A percentile compares a stretch with the other conserved stretches of the same genome.
Evolutionary conservation across 2,113 vertebrate genomes (phyloP).

Genomic region (Numida meleagris): DNA sequence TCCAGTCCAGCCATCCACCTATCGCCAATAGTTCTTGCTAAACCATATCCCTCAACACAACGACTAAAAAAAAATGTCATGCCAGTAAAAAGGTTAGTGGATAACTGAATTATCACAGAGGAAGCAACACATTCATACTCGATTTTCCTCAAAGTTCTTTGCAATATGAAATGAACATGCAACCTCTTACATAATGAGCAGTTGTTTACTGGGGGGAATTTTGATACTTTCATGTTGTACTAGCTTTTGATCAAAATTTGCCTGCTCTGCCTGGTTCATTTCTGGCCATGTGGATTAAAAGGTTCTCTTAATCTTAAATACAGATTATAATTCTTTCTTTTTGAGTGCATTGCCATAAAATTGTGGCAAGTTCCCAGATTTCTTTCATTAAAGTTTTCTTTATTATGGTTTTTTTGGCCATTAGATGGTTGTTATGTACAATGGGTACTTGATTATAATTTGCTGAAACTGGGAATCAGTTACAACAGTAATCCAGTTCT

Average conservation of each 20-base stretch:
- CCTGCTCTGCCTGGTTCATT: constrained; percentile 70
- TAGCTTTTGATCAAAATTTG: constrained; percentile 78
- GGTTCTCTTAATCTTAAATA: constrained; percentile 76
- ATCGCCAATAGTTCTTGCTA: too few relatives aligned
- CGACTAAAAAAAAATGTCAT: too few relatives aligned
- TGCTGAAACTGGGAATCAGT: constrained; percentile 79
- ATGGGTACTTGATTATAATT: constrained; percentile 81
- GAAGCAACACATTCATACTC: background rate
- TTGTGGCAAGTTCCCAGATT: constrained; percentile 72
- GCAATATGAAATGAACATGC: constrained; percentile 12
- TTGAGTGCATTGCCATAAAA: constrained; percentile 75
- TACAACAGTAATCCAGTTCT: constrained; percentile 73
- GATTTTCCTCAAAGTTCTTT: background rate
- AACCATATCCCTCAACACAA: too few relatives aligned
- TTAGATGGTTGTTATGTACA: constrained; percentile 73
- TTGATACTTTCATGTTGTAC: constrained; percentile 74
- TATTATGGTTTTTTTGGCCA: constrained; percentile 72
- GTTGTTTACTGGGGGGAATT: constrained; percentile 64
- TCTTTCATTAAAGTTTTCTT: constrained; percentile 80
- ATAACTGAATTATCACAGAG: background rate
- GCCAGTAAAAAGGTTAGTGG: background rate
- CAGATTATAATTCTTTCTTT: constrained; percentile 75
- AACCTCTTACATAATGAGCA: constrained; percentile 71
- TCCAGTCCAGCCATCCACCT: too few relatives aligned
- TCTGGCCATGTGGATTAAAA: constrained; percentile 78